Percentiles rank a stretch among this genome's conserved stretches.
phyloP scores from a whole-genome alignment of 2,888 invertebrate genomes.

The Lottia scabra region DNA sequence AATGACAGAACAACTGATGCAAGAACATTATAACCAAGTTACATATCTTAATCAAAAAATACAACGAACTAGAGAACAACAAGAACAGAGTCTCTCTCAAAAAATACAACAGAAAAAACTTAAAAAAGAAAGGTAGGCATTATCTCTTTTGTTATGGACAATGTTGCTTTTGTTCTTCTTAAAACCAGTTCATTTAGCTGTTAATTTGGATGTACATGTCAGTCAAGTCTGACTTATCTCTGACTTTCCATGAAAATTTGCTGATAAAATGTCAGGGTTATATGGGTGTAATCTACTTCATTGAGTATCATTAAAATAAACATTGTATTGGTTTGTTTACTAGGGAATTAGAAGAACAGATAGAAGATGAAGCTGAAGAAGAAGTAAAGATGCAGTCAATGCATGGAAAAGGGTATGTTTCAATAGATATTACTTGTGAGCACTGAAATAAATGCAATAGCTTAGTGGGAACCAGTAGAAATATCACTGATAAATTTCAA shows the following conservation, averaged over 20 bases:
- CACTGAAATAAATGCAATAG: too few species aligned
- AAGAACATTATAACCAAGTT: slow-evolving; percentile 58
- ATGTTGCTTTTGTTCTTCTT: too few species aligned
- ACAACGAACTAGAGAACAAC: slow-evolving; percentile 50
- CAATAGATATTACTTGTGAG: too few species aligned
- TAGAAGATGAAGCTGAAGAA: slow-evolving; percentile 51
- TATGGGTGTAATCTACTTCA: too few species aligned
- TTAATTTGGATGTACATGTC: too few species aligned
- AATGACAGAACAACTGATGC: slow-evolving; percentile 53
- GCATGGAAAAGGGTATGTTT: slow-evolving; percentile 57
- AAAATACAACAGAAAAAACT: slow-evolving; percentile 58
- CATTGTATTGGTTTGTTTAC: slow-evolving; percentile 15
- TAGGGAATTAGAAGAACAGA: slow-evolving; percentile 57
- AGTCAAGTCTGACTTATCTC: too few species aligned
- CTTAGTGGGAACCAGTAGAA: too few species aligned
- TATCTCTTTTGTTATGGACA: too few species aligned
- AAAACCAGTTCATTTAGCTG: too few species aligned
- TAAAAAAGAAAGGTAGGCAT: slow-evolving; percentile 49
- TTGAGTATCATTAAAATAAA: too few species aligned
- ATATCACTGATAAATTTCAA: neutral
- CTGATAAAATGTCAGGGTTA: too few species aligned
- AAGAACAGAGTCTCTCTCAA: slow-evolving; percentile 58
- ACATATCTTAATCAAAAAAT: slow-evolving; percentile 53
- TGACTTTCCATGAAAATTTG: too few species aligned
- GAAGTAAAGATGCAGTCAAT: slow-evolving; percentile 40